phyloP scores from a whole-genome alignment of 2,113 vertebrate species.

The Dromas ardeola region DNA sequence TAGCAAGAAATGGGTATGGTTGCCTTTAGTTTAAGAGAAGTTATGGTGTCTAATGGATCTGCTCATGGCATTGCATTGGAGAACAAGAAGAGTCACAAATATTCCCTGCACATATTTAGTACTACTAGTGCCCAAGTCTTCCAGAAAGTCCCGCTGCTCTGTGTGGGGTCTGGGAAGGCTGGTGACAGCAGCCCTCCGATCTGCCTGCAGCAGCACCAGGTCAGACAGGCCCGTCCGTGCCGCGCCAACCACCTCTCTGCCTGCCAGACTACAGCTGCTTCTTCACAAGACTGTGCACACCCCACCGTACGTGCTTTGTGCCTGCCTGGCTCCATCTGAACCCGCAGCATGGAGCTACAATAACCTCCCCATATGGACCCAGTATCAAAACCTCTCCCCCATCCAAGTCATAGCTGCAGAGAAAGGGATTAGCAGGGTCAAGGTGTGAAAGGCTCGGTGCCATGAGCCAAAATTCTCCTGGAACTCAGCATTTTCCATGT shows the following conservation, averaged over 20 bases:
- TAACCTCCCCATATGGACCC: not conserved
- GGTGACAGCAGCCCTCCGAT: fast-evolving
- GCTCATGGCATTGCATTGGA: not conserved
- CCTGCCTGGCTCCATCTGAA: not conserved
- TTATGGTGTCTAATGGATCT: not conserved
- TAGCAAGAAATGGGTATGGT: fast-evolving
- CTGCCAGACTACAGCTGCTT: not conserved
- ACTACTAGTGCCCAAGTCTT: not conserved
- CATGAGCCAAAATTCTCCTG: not conserved
- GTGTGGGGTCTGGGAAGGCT: not conserved
- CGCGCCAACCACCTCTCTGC: not conserved
- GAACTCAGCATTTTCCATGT: not conserved
- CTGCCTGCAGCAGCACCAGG: not conserved
- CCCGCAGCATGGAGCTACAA: not conserved
- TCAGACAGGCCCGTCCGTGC: not conserved
- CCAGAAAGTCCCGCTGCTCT: not conserved
- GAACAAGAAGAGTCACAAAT: not conserved
- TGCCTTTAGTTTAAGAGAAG: not conserved
- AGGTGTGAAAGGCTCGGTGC: not conserved
- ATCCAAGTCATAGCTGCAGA: not conserved
- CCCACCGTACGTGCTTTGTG: not conserved
- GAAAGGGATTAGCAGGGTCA: not conserved
- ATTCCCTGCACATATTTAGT: not conserved
- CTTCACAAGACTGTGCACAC: not conserved
- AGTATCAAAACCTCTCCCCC: not conserved